Base-by-base conservation (phyloP, 2,797 vertebrate genomes). In the Leptodactylus fallax region DNA sequence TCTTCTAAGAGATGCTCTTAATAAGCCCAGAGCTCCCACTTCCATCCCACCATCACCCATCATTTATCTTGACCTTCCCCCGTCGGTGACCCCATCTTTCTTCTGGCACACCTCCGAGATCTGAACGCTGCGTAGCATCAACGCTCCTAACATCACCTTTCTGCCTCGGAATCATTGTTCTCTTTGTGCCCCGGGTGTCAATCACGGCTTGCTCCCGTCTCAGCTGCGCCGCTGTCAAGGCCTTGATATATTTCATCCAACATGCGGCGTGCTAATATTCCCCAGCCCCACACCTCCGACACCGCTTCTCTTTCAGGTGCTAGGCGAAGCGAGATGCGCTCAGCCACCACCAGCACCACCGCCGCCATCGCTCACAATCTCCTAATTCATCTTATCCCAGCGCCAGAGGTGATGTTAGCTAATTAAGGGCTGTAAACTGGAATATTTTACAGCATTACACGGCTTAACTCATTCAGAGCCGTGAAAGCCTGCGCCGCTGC, bases 401-500 rank as follows among this genome's bases (percentile, higher is more conserved):
- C 71, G 87, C 87, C 87, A 88, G 87, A 88, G 87, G 87, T 84
- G 87, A 88, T 83, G 71, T 69, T 71, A 71, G 87, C 87, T 88
- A 79, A 88, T 88, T 83, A 88, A 88, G 74, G 80, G 81, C 81
- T 88, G 72, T 71, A 88, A 88, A 85, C 61, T 16, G 69, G 83
- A 88, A 88, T 88, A 85, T 85, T 85, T 88, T 74, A 79, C 77
- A 49, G 63, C 27, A 58, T 69, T 72, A 71, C 51, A 79, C n/a
- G 11, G 16, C 65, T 83, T 78, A 77, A 88, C 76, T 19, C 61
- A 6, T 84, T 83, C 47, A 9, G 45, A 36, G 85, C 61, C 11
- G 49, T 36, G 36, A 36, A 36, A 36, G 36, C 36, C 36, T 36
- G 36, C 36, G 36, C 36, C 36, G 12, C 53, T 53, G 55, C 17